These are phyloP conservation scores for Struthidea cinerea DNA, from an alignment of 2,113 vertebrate species.

Conservation along the genomic window DNA sequence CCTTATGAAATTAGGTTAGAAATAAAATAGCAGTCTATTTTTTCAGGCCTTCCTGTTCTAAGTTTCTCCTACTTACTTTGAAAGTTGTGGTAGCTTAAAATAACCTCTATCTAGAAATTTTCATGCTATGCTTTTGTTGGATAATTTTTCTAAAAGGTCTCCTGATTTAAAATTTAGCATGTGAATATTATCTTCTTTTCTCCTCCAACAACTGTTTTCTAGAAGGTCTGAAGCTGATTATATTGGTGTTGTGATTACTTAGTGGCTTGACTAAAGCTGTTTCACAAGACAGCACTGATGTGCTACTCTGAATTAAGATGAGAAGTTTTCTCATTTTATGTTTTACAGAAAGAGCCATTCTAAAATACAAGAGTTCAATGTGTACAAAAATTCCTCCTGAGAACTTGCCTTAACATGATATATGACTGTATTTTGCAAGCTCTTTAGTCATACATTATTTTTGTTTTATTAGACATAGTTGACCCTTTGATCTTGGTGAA, in stretches of 20 bases:
- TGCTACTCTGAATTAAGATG: not conserved
- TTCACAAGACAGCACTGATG: not conserved
- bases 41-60: not conserved
- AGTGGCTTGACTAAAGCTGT: not conserved
- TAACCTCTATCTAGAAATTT: not conserved
- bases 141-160: not conserved
- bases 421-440: not conserved
- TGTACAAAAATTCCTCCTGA: not conserved
- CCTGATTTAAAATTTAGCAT: not conserved
- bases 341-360: not conserved
- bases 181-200: not conserved
- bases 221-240: not conserved
- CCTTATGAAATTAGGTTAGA: not conserved
- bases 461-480: not conserved
- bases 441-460: conserved; percentile 5
- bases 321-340: not conserved
- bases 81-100: not conserved
- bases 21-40: not conserved
- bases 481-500: conserved; percentile 4
- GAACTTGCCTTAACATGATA: conserved; percentile 5
- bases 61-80: not conserved
- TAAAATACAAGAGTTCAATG: not conserved
- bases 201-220: not conserved
- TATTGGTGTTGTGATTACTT: not conserved
- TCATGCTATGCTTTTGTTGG: not conserved